Base-by-base conservation (phyloP, 1,140 invertebrate genomes). In the Heterodera carotae region DNA sequence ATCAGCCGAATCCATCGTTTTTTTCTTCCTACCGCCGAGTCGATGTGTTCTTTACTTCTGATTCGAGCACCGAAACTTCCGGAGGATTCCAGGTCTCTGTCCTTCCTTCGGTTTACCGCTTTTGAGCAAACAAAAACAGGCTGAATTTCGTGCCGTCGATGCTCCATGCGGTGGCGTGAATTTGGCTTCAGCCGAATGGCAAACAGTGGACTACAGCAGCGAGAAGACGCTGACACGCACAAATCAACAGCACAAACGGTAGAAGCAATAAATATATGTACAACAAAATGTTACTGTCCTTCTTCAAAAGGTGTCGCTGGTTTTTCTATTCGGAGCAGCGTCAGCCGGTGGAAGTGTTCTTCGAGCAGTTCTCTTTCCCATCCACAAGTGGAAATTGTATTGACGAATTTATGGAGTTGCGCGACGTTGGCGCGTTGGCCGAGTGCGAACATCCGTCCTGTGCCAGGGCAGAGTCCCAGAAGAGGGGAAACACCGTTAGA, bases 391-490 rank as follows among this genome's bases (percentile, higher is more conserved):
- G 68, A 22, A 80, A 86, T n/a, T 86, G 84, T 72, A 64, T 78
- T 6, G 81, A 88, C 34, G 80, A 87, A 25, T 86, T 72, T 56
- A 8, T 86, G 6, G 86, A 88, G 76, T 79, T 86, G 31, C 76
- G 84, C 5, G 86, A 86, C 59, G 84, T 88, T 39, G 84, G 84
- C 25, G 72, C 70, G 5, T 15, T 79, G 31, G 77, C 74, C 27
- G 78, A 87, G 53, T 86, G 84, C 71, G 48, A 85, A 36, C 84
- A 86, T 81, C 84, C 84, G 12, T 79, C 84, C 12, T 86, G 84
- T 74, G 78, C 83, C 15, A 77, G 59, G 31, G 73, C 79, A 18
- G 67, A 77, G 29, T 60, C 53, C 18, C 59, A 80, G 6, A 77
- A 73, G 33, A 76, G 33, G 43, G 67, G 25, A 5, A 60, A 68